Percentiles rank a stretch among this genome's conserved stretches.
Evolutionary conservation across 2,797 vertebrate species (phyloP).

Genomic region (Sebastes kiyomatsui): DNA sequence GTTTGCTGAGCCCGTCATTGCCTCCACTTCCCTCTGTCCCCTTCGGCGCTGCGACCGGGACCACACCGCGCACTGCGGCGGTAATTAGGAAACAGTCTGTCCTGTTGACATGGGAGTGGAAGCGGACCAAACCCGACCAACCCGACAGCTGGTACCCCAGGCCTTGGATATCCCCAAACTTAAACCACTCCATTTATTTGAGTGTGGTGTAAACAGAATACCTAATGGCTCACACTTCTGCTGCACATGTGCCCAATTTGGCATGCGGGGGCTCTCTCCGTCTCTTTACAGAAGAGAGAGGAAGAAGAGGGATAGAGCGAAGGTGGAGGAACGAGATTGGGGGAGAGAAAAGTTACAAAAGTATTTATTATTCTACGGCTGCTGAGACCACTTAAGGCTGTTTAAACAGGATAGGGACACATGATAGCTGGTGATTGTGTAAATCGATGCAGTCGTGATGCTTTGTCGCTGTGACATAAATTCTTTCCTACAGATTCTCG

Average conservation of each 20-base stretch:
- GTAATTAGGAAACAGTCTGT: conserved; percentile 76
- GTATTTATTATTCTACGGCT: conserved; percentile 65
- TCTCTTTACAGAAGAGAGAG: conserved; percentile 40
- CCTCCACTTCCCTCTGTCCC: conserved; percentile 75
- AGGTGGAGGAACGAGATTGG: conserved; percentile 8
- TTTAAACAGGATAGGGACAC: conserved; percentile 33
- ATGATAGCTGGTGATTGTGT: conserved; percentile 35
- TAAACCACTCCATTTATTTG: conserved; percentile 80
- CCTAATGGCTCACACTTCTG: conserved; percentile 77
- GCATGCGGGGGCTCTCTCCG: conserved; percentile 45
- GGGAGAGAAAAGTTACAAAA: conserved; percentile 31
- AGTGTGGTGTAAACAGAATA: conserved; percentile 81
- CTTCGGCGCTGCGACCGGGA: conserved; percentile 68
- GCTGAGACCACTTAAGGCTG: conserved; percentile 51
- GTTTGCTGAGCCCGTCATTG: conserved; percentile 75
- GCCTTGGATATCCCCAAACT: conserved; percentile 75
- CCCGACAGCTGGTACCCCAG: conserved; percentile 75
- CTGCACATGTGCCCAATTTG: conserved; percentile 75
- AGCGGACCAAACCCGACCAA: conserved; percentile 68
- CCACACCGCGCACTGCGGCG: conserved; percentile 66
- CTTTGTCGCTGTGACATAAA: not conserved
- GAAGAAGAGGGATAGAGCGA: conserved; percentile 1
- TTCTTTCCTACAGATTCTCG: conserved; percentile 8
- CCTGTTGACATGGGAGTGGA: conserved; percentile 76
- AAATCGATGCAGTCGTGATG: conserved; percentile 25